Base-by-base conservation (phyloP, 2,113 vertebrate genomes). In the Daphoenositta chrysoptera region DNA sequence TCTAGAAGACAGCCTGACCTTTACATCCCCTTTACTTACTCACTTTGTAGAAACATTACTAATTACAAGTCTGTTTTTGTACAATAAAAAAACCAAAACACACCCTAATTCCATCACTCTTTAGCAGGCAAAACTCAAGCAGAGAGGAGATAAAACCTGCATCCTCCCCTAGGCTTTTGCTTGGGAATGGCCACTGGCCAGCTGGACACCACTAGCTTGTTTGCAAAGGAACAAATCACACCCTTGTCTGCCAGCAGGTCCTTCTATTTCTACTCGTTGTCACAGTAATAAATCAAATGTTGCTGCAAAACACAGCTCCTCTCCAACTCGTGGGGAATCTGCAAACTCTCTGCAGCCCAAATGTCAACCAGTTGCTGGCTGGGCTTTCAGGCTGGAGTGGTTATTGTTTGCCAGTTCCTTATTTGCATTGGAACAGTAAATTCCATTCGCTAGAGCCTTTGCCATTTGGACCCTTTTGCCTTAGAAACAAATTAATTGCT, bases 271-370 rank as follows among this genome's bases (percentile, higher is more conserved):
- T 79, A 76, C 77, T 76, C 73, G 65, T 94, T 95, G 92, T 97
- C 94, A 97, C 89, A 91, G 86, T 77, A 96, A 95, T 94, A 95
- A 93, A 96, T 97, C 94, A 96, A 81, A 84, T 92, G 92, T 53
- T 95, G 64, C 87, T 96, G 60, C 85, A 94, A 96, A 94, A 95
- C 85, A 92, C 45, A 90, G 54, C 83, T 94, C 90, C 94, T 86
- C 17, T 94, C 85, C 82, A 87, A 20, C 79, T 90, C 40, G 0
- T 65, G 48, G 91, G 94, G 95, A 94, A 95, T 93, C 79, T 95
- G 91, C 83, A 94, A 85, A 83, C 82, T 85, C 91, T 95, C 91
- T 86, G 86, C 89, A 90, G 79, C 73, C 88, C 78, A 95, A 95
- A 96, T 95, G 94, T 92, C 95, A 96, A 87, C 90, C 71, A 81